Percentiles rank a stretch among this genome's conserved stretches.
These are phyloP conservation scores for Stenodera caucasica DNA, from an alignment of 2,888 invertebrate species.

Conservation along the genomic window DNA sequence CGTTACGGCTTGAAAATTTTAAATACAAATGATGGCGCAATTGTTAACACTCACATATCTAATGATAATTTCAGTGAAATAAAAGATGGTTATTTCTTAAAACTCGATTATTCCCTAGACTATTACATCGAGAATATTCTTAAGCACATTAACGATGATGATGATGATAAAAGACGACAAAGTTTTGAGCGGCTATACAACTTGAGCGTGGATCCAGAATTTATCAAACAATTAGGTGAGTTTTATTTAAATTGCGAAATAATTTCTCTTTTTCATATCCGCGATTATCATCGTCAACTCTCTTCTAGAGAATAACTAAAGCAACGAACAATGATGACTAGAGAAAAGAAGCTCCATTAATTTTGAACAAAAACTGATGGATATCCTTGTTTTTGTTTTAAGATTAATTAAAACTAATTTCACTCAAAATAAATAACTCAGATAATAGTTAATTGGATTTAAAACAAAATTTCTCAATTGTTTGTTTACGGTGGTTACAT, in stretches of 20 bases:
- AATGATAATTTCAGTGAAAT: slow-evolving; percentile 45
- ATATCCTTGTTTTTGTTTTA: neutral
- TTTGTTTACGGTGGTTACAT: no score
- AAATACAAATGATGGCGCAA: slow-evolving; percentile 36
- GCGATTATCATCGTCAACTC: no score
- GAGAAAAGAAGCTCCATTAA: no score
- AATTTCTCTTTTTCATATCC: no score
- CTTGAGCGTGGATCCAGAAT: slow-evolving; percentile 44
- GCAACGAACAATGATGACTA: no score
- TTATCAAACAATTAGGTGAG: slow-evolving; percentile 48
- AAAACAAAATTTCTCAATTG: no score
- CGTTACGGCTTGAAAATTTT: slow-evolving; percentile 47
- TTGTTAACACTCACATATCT: slow-evolving; percentile 40
- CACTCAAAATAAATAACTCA: neutral
- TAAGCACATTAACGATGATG: slow-evolving; percentile 31
- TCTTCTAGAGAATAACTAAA: no score
- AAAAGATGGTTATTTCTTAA: slow-evolving; percentile 47
- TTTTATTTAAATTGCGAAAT: neutral
- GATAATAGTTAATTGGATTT: no score
- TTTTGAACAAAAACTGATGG: no score
- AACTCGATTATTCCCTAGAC: slow-evolving; percentile 46
- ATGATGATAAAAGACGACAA: slow-evolving; percentile 11
- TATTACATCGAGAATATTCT: slow-evolving; percentile 44
- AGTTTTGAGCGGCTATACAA: slow-evolving; percentile 42
- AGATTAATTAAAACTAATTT: neutral